phyloP scores from a whole-genome alignment of 2,888 invertebrate species.

The Sipunculus nudus region DNA sequence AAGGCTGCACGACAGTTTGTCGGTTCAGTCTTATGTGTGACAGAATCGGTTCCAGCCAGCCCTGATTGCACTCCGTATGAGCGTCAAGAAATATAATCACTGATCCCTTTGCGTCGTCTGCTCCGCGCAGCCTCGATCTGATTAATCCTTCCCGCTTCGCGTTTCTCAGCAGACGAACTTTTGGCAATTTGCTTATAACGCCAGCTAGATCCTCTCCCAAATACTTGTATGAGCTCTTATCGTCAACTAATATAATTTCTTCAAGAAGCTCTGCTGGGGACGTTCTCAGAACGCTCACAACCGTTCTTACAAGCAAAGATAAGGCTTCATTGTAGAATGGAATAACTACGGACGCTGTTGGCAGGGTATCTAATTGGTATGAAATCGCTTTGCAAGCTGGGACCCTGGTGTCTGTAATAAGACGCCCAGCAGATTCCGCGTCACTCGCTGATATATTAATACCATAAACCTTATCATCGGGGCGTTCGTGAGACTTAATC shows the following conservation, averaged over 20 bases:
- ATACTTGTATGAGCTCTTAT: conserved; percentile 27
- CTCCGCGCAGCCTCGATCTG: conserved; percentile 37
- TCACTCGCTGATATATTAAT: no score
- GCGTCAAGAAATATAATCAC: conserved; percentile 41
- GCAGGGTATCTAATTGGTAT: conserved; percentile 13
- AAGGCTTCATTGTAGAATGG: conserved; percentile 42
- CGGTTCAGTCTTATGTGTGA: no score
- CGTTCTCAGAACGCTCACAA: conserved; percentile 13
- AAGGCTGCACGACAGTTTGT: conserved; percentile 40
- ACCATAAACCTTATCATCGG: no score
- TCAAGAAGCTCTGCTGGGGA: conserved; percentile 7
- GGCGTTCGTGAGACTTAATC: no score
- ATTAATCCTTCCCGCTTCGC: conserved; percentile 32
- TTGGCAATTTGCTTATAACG: conserved; percentile 35
- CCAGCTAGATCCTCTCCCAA: conserved; percentile 25
- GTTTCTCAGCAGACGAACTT: conserved; percentile 37
- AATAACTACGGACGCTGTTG: conserved; percentile 26
- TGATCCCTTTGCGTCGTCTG: conserved; percentile 20
- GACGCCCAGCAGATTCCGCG: no score
- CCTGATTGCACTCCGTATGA: conserved; percentile 37
- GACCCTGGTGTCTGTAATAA: no score
- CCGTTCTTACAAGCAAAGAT: conserved; percentile 34
- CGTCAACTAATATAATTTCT: conserved; percentile 38
- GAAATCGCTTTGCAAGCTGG: no score
- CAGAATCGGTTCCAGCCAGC: conserved; percentile 42